These are phyloP conservation scores for Eupelmus urozonus DNA, from an alignment of 2,888 invertebrate genomes.

Conservation along the genomic window DNA sequence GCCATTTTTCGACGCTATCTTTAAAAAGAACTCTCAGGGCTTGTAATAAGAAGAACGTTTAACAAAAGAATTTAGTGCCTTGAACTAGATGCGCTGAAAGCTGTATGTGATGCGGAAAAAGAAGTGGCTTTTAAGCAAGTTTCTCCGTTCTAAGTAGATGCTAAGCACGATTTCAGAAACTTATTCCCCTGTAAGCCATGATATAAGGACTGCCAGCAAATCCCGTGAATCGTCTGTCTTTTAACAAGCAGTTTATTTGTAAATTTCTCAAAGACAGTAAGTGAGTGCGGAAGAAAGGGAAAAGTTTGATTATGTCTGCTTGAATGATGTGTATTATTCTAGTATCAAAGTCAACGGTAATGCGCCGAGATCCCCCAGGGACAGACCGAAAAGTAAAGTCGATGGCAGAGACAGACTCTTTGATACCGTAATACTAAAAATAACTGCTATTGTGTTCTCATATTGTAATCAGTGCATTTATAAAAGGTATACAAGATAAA, in stretches of 20 bases:
- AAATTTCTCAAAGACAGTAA: background rate
- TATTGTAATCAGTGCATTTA: too few species aligned
- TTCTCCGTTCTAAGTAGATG: background rate
- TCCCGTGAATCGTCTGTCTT: constrained; percentile 15
- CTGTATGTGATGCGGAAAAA: background rate
- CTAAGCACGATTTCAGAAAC: constrained; percentile 24
- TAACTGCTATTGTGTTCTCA: too few species aligned
- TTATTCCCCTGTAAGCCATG: constrained; percentile 29
- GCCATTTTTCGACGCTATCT: too few species aligned
- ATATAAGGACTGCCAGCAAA: constrained; percentile 9
- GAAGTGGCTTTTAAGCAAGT: constrained; percentile 12
- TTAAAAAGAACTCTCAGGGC: too few species aligned
- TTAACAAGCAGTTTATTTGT: constrained; percentile 8
- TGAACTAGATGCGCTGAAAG: constrained; percentile 26
- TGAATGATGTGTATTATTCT: background rate
- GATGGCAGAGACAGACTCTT: too few species aligned
- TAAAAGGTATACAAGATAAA: too few species aligned
- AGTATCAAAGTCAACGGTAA: constrained; percentile 4
- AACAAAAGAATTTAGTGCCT: constrained; percentile 20
- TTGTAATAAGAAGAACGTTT: too few species aligned
- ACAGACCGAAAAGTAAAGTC: too few species aligned
- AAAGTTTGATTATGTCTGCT: background rate
- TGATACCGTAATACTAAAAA: too few species aligned
- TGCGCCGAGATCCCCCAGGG: too few species aligned
- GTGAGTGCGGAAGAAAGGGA: background rate